A percentile compares a stretch with the other conserved stretches of the same genome.
phyloP scores from a whole-genome alignment of 2,797 vertebrate species.

The Lagodon rhomboides region DNA sequence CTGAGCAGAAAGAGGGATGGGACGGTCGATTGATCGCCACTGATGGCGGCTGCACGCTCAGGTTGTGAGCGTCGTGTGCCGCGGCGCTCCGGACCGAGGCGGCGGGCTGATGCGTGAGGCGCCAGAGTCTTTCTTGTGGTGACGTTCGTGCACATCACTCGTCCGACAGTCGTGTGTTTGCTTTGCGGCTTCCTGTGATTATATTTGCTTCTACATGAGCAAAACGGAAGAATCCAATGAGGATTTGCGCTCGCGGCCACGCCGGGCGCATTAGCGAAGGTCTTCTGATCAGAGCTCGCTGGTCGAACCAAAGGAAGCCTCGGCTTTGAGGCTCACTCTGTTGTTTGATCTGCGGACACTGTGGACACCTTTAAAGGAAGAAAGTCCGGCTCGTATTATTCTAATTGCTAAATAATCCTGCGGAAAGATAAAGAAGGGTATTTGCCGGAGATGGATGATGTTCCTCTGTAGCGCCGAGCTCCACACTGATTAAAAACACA shows the following conservation, averaged over 20 bases:
- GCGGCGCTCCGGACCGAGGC: not conserved
- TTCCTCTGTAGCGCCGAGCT: not conserved
- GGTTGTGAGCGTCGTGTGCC: conserved; percentile 3
- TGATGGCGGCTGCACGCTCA: conserved; percentile 35
- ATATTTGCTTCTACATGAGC: not conserved
- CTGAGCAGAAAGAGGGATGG: conserved; percentile 58
- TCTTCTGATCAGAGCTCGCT: not conserved
- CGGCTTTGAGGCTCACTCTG: not conserved
- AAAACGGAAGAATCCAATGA: not conserved
- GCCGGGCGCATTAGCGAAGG: not conserved
- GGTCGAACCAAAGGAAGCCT: not conserved
- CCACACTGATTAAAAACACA: conserved; percentile 15
- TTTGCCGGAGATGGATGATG: not conserved
- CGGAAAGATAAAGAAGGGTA: conserved; percentile 13
- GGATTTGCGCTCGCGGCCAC: not conserved
- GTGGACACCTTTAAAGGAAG: not conserved
- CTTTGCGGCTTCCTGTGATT: not conserved
- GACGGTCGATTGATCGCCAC: conserved; percentile 58
- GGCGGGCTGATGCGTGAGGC: not conserved
- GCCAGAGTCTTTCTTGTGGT: not conserved
- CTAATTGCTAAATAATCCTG: not conserved
- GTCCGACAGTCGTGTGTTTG: too few relatives aligned
- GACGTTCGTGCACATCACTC: not conserved
- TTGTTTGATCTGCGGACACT: not conserved
- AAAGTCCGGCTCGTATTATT: not conserved